A percentile compares a stretch with the other conserved stretches of the same genome.
phyloP scores from a whole-genome alignment of 2,113 vertebrate species.

The Zosterops borbonicus region DNA sequence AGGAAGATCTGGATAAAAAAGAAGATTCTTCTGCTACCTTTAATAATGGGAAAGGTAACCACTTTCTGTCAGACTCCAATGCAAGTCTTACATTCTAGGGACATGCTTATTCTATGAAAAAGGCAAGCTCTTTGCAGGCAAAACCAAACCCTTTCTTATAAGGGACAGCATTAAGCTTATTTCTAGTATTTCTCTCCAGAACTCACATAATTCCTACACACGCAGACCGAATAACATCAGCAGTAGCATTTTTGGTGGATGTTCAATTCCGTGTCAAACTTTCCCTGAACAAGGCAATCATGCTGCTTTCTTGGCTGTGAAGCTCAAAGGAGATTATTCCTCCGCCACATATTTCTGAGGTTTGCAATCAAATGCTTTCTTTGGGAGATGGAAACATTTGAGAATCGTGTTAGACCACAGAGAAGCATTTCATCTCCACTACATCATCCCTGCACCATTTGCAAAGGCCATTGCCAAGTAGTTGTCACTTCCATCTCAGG shows the following conservation, averaged over 20 bases:
- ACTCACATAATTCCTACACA: neutral
- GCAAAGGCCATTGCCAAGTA: slow-evolving; percentile 35
- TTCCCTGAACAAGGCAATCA: neutral
- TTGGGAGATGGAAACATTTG: neutral
- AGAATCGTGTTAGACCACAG: neutral
- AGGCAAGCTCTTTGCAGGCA: neutral
- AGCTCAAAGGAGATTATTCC: neutral
- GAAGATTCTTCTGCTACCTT: neutral
- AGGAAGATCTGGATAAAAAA: neutral
- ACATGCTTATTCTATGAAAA: neutral
- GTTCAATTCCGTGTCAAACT: neutral
- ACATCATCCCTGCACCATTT: neutral
- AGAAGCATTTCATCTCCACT: neutral
- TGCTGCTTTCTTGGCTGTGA: neutral
- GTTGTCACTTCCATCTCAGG: slow-evolving; percentile 60
- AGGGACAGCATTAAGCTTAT: neutral
- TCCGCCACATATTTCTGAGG: neutral
- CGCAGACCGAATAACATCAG: neutral
- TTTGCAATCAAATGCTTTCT: neutral
- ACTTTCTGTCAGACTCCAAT: neutral
- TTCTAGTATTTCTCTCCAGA: neutral
- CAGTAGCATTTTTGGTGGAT: neutral
- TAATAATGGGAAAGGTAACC: neutral
- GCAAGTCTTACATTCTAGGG: neutral
- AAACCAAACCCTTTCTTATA: neutral